These are phyloP conservation scores for Merluccius polli DNA, from an alignment of 2,797 vertebrate species.

Conservation along the genomic window DNA sequence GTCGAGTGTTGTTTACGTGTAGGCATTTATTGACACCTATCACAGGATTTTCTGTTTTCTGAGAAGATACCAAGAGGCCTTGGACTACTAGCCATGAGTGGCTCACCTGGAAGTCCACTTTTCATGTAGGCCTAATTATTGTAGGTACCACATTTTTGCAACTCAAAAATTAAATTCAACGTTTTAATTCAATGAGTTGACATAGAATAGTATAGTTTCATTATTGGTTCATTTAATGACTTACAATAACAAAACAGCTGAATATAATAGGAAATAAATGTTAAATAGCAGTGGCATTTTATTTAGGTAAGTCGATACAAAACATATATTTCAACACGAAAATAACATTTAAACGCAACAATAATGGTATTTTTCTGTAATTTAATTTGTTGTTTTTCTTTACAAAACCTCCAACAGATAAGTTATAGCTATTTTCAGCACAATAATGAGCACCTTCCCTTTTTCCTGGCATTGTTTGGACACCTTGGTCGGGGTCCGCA, in stretches of 20 bases:
- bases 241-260: neutral
- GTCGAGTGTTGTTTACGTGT: neutral
- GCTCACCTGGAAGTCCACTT: too few species aligned
- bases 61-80: slow-evolving; percentile 29
- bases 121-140: too few species aligned
- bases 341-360: slow-evolving; percentile 50
- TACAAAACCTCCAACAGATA: slow-evolving; percentile 41
- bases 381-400: slow-evolving; percentile 38
- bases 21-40: neutral
- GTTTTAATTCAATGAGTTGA: too few species aligned
- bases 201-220: too few species aligned
- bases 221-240: neutral
- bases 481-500: slow-evolving; percentile 49
- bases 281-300: slow-evolving; percentile 44
- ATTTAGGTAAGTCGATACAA: slow-evolving; percentile 71
- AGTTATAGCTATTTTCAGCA: slow-evolving; percentile 44
- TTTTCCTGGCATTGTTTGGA: slow-evolving; percentile 50
- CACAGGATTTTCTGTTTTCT: neutral
- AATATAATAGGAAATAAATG: neutral
- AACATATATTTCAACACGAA: slow-evolving; percentile 62
- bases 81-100: neutral
- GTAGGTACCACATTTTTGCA: too few species aligned
- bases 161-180: too few species aligned
- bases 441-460: slow-evolving; percentile 58
- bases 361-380: slow-evolving; percentile 30